phyloP scores from a whole-genome alignment of 2,797 vertebrate genomes.

The Selene dorsalis region DNA sequence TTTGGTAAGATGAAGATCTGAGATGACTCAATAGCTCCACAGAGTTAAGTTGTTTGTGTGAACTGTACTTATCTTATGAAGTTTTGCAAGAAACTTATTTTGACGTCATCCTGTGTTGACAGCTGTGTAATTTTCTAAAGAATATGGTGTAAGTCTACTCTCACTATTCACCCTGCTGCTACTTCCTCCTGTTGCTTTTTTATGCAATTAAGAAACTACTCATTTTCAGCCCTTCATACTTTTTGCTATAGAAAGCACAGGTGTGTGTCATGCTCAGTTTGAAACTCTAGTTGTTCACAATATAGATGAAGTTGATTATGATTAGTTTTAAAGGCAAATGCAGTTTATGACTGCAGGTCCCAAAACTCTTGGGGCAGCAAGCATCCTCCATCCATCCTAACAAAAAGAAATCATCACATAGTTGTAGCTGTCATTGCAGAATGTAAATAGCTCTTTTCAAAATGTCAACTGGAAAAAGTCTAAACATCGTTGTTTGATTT shows the following conservation, averaged over 20 bases:
- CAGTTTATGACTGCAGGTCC: neutral
- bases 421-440: neutral
- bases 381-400: neutral
- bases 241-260: neutral
- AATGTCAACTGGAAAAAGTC: neutral
- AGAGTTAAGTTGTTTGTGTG: slow-evolving; percentile 4
- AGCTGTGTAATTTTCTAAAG: slow-evolving; percentile 2
- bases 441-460: neutral
- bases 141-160: slow-evolving; percentile 24
- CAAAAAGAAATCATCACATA: too few relatives aligned
- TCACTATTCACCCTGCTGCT: slow-evolving; percentile 38
- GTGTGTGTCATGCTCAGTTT: neutral
- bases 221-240: neutral
- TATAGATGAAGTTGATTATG: too few relatives aligned
- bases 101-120: neutral
- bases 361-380: neutral
- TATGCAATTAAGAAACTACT: neutral
- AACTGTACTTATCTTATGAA: slow-evolving; percentile 5
- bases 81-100: slow-evolving; percentile 20
- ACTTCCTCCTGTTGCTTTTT: slow-evolving; percentile 29
- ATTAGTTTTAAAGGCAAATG: neutral
- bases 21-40: slow-evolving; percentile 20
- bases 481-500: neutral
- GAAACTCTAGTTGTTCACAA: neutral
- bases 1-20: slow-evolving; percentile 11